Evolutionary conservation across 2,888 invertebrate genomes (phyloP).

Genomic region (Leuctra nigra): DNA sequence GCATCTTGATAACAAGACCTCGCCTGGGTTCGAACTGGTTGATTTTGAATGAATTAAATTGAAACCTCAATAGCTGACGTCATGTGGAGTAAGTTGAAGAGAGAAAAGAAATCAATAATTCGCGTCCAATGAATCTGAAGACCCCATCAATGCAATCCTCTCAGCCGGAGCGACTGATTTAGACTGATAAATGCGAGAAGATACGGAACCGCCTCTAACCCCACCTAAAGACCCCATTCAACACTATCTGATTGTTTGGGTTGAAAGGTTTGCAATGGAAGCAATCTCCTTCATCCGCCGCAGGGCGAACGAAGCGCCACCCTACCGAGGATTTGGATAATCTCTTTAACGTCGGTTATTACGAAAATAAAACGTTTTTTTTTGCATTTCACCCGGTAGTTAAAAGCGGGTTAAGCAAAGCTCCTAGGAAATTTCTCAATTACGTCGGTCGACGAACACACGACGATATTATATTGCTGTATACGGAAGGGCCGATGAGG

Average conservation of each 20-base stretch:
- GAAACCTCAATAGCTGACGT: neutral
- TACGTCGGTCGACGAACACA: too few relatives aligned
- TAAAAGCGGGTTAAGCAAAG: neutral
- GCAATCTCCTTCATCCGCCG: neutral
- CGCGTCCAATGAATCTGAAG: neutral
- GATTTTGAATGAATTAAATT: neutral
- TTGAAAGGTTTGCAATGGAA: constrained; percentile 4
- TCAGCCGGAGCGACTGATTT: neutral
- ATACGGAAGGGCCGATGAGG: too few relatives aligned
- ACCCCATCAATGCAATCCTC: neutral
- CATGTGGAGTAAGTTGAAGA: neutral
- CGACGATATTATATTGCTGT: too few relatives aligned
- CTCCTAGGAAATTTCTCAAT: neutral
- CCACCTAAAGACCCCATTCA: constrained; percentile 1
- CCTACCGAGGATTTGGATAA: neutral
- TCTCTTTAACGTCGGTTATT: constrained; percentile 4
- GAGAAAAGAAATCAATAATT: constrained; percentile 1
- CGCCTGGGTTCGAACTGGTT: neutral
- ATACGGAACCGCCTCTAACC: neutral
- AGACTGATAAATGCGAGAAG: neutral
- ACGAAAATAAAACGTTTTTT: constrained; percentile 5
- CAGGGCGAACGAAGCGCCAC: neutral
- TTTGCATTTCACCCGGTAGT: neutral
- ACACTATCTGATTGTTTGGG: constrained; percentile 1
- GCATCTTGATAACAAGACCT: neutral